Percentiles rank a stretch among this genome's conserved stretches.
These are phyloP conservation scores for Oreotrochilus melanogaster DNA, from an alignment of 2,113 vertebrate species.

Conservation along the genomic window DNA sequence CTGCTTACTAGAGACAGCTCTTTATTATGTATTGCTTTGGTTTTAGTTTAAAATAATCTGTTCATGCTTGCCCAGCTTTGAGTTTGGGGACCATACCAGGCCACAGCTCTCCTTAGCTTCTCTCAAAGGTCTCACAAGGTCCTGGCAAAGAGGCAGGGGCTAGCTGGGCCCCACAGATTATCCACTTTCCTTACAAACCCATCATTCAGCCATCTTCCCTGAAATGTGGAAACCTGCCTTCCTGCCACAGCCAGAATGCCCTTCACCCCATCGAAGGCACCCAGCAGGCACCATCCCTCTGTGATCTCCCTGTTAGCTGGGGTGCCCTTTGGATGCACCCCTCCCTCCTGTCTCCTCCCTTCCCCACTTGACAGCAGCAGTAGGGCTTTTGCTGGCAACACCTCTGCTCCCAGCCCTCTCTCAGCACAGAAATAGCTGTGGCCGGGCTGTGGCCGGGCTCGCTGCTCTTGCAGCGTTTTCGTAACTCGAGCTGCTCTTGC, in stretches of 20 bases:
- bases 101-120: neutral
- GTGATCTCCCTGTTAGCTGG: fast-evolving
- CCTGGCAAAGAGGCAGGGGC: neutral
- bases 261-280: neutral
- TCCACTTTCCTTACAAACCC: neutral
- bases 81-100: fast-evolving
- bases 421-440: neutral
- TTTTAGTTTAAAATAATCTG: neutral
- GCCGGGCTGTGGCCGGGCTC: neutral
- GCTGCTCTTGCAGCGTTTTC: neutral
- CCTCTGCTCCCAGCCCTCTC: fast-evolving
- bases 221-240: fast-evolving
- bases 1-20: neutral
- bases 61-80: neutral
- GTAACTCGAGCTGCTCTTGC: neutral
- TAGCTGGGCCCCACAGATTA: neutral
- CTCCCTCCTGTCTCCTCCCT: fast-evolving
- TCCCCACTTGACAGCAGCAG: neutral
- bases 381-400: neutral
- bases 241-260: neutral
- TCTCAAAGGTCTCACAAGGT: too few relatives aligned
- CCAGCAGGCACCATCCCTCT: neutral
- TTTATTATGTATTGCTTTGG: neutral
- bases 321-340: neutral
- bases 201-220: neutral